A percentile compares a stretch with the other conserved stretches of the same genome.
These are phyloP conservation scores for Hemithea aestivaria DNA, from an alignment of 2,888 invertebrate genomes.

Conservation along the genomic window DNA sequence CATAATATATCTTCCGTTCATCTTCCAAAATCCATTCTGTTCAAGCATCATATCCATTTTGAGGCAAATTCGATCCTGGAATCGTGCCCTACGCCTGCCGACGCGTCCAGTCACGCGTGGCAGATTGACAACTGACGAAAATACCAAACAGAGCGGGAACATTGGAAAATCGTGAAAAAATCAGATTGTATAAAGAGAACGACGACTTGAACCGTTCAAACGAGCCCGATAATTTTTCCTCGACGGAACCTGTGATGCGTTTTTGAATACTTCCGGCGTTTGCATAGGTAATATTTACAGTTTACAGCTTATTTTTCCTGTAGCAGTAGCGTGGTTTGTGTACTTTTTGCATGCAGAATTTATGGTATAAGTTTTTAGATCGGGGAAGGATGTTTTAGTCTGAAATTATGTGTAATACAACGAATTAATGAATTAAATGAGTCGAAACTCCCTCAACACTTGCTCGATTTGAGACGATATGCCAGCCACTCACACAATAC, in stretches of 20 bases:
- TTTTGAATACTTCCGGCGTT: conserved; percentile 24
- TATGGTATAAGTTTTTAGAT: neutral
- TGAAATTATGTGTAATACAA: too few species aligned
- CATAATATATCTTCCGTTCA: too few species aligned
- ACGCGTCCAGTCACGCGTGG: conserved; percentile 51
- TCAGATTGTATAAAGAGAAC: conserved; percentile 24
- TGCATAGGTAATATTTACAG: neutral
- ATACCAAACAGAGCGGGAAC: conserved; percentile 34
- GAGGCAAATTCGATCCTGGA: conserved; percentile 53
- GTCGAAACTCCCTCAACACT: too few species aligned
- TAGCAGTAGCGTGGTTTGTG: too few species aligned
- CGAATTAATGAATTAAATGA: too few species aligned
- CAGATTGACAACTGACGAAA: conserved; percentile 66
- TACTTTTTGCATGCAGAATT: too few species aligned
- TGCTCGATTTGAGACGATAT: too few species aligned
- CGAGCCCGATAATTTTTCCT: conserved; percentile 22
- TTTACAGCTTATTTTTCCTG: conserved; percentile 2
- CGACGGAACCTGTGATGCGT: conserved; percentile 22
- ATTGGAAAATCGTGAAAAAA: conserved; percentile 28
- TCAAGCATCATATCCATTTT: conserved; percentile 43
- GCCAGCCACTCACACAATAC: too few species aligned
- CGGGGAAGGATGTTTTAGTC: too few species aligned
- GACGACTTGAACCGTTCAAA: conserved; percentile 18
- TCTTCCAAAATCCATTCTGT: too few species aligned
- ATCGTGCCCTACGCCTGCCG: conserved; percentile 30